Evolutionary conservation across 2,888 invertebrate species (phyloP), one percentile per base, ranked within the genome.

Genomic region (Hemithea aestivaria): DNA sequence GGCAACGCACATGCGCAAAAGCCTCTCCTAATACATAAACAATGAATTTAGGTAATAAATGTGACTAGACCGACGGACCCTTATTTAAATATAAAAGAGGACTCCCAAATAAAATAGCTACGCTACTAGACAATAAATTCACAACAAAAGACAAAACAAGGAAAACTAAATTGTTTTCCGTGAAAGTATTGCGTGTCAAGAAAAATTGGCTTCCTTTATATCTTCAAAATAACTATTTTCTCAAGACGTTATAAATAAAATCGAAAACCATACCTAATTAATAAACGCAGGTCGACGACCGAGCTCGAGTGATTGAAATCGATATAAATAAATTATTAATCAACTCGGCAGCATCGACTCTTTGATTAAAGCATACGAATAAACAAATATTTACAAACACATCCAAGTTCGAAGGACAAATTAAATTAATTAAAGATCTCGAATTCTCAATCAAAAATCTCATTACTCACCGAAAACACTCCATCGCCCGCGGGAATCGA

Each of bases 1-100:
- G 71, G 66, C 56, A 58, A 69, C 62, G 77, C 57, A 73, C 83
- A 84, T 85, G 85, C 85, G 84, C 82, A 77, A 39, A 33, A 48
- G 63, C 48, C 51, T 40, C 46, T 62, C 58, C 55, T 59, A 70
- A 75, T 79, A 67, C 72, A 80, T 80, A 80, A 79, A 82, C 78
- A 83, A 83, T 79, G 76, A 70, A 63, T 66, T 69, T 60, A 65
- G 68, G 45, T 36, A 44, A 40, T 30, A 37, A 58, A 68, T 65
- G 64, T 54, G 53, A 52, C 53, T 58, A 55, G 51, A 52, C 35
- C 21, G 39, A 26, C 24, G 20, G 22, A 39, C 35, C 35, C 33
- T 35, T 35, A 41, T 46, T 41, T 48, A 41, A 50, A 50, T 46
- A 35, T 37, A 45, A 27, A 53, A 22, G n/a, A 35, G 20, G 21